Evolutionary conservation across 2,888 invertebrate genomes (phyloP).

Genomic region (Meghimatium bilineatum): DNA sequence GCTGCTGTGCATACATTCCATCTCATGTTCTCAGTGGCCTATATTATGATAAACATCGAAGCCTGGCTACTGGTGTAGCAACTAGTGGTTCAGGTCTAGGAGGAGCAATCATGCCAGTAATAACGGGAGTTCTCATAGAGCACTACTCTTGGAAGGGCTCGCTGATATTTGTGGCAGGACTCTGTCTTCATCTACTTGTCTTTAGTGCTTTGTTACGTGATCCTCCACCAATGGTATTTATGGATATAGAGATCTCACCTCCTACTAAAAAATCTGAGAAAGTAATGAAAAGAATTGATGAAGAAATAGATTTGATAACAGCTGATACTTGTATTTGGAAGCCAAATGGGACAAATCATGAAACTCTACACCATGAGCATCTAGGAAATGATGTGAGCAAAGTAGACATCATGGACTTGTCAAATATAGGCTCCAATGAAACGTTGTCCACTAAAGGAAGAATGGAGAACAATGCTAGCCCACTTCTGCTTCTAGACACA

Average conservation of each 20-base stretch:
- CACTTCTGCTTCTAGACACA: background rate
- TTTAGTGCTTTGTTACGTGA: conserved; percentile 62
- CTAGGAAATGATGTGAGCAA: background rate
- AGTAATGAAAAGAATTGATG: background rate
- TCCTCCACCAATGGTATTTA: background rate
- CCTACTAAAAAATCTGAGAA: background rate
- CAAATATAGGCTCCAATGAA: conserved; percentile 1
- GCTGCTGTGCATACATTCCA: conserved; percentile 67
- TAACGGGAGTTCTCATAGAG: conserved; percentile 63
- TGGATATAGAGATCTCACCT: background rate
- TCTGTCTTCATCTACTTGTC: conserved; percentile 65
- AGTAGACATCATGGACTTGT: background rate
- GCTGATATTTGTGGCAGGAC: conserved; percentile 63
- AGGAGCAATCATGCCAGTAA: conserved; percentile 64
- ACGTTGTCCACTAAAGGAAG: background rate
- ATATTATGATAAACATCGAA: conserved; percentile 68
- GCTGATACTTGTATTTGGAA: background rate
- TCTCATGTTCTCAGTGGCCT: conserved; percentile 70
- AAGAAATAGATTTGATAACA: background rate
- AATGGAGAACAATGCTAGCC: background rate
- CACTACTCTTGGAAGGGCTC: conserved; percentile 70
- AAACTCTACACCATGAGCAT: background rate
- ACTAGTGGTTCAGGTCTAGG: conserved; percentile 70
- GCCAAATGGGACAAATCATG: background rate
- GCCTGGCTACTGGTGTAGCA: conserved; percentile 67